Base-by-base conservation (phyloP, 1,140 invertebrate genomes). In the Hirudo medicinalis region DNA sequence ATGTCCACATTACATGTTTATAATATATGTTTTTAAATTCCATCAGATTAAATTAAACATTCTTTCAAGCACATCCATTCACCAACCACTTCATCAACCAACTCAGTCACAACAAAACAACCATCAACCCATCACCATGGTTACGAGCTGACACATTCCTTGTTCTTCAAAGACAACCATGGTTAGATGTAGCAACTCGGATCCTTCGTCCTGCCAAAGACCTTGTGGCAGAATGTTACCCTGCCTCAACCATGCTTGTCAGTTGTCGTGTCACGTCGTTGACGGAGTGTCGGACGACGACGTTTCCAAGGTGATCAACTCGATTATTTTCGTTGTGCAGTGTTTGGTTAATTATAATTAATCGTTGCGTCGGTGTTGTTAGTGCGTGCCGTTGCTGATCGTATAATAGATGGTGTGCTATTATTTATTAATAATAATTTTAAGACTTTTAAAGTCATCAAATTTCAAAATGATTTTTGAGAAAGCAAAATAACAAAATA, bases 231-330 rank as follows among this genome's bases (percentile, higher is more conserved):
- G 85, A 73, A 57, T 78, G 13, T 82, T 93, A 17, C 60, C 79
- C 0, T 96, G 92, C 79, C 86, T 86, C 2, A 93, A 93, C 82
- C 92, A 96, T 77, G 83, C 76, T 0, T 96, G 92, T 79, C 76
- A 82, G 27, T 77, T 87, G 53, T 78, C 85, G 15, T 96, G 92
- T 80, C 92, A 96, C 78, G 76, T 81, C 20, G 85, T 88, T 4
- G 80, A 72, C 6, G 76, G 75, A 11, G 76, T 78, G 57, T n/a
- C 73, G 49, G 76, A 78, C 66, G 69, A 72, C 27, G 54, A 43
- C 5, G 13, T 63, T 63, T 63, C 29, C 9, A 25, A 25, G 57
- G 57, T 63, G 22, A 32, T 49, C 11, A 40, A 40, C 40, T 17
- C 43, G 15, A 8, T 22, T 19, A 11, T n/a, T 20, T 63, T 63